Evolutionary conservation across 2,888 invertebrate genomes (phyloP).

Genomic region (Coecobrya sp.): DNA sequence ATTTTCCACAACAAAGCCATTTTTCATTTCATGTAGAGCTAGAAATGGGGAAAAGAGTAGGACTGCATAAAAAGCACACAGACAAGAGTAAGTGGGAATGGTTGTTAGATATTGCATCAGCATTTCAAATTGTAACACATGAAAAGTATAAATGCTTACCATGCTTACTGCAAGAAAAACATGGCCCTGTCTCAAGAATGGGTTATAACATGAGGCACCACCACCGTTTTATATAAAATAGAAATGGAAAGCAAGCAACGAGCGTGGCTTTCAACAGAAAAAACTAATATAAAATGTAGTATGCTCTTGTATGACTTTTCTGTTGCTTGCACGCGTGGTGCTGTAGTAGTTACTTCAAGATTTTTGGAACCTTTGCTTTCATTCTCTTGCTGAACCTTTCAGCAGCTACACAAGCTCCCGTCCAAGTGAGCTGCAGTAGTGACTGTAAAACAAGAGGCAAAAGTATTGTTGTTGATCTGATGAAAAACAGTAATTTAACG

Average conservation of each 20-base stretch:
- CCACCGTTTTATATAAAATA: background rate
- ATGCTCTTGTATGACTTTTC: background rate
- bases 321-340: background rate
- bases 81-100: background rate
- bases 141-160: background rate
- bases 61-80: background rate
- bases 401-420: constrained; percentile 57
- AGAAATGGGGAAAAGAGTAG: no score
- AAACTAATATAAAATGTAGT: background rate
- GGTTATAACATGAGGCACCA: background rate
- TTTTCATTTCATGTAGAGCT: no score
- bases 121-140: constrained; percentile 33
- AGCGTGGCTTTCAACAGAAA: background rate
- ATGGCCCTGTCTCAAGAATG: background rate
- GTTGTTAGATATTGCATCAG: constrained; percentile 16
- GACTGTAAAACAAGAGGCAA: background rate
- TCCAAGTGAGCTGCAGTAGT: background rate
- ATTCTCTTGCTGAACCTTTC: constrained; percentile 66
- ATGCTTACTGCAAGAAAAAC: background rate
- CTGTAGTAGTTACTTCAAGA: constrained; percentile 38
- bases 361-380: constrained; percentile 40
- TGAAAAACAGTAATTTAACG: background rate
- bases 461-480: background rate
- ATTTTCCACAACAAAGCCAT: no score
- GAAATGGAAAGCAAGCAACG: background rate